Conservation (phyloP, 2,113 vertebrate genomes). For the Mus musculus region GRCm39 chrX:139291501-139292000, state of each 20-base stretch:
- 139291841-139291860: not conserved
- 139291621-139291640: constrained; percentile 17
- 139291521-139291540: constrained; percentile 41
- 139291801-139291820: not conserved
- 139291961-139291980: not conserved
- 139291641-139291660: constrained; percentile 24
- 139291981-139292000: not conserved
- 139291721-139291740: not conserved
- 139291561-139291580: constrained; percentile 71
- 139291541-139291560: constrained; percentile 72
- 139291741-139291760: not conserved
- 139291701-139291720: not conserved
- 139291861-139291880: not conserved
- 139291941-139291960: not conserved
- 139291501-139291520: constrained; percentile 73
- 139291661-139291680: constrained; percentile 25
- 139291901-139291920: not conserved
- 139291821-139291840: not conserved
- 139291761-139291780: not conserved
- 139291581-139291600: constrained; percentile 67
- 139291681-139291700: not conserved
- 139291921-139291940: not conserved
- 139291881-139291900: constrained; percentile 11
- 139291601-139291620: constrained; percentile 55
- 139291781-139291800: no score